Evolutionary conservation across 2,888 invertebrate genomes (phyloP), one percentile per base, ranked within the genome.

Genomic region (Euphydryas editha): DNA sequence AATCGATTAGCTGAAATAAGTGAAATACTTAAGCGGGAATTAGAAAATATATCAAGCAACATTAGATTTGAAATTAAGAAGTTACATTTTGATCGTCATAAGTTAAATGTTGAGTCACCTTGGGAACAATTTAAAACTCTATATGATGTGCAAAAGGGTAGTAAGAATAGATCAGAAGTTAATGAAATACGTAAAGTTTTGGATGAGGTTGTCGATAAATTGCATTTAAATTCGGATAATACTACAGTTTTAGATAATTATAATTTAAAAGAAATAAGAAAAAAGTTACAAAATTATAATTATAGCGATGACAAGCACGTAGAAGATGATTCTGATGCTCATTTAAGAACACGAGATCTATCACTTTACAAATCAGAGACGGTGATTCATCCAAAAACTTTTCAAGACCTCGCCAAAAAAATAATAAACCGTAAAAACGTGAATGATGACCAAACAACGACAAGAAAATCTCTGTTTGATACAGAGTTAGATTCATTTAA

Each of bases 21-120:
- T 72, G 57, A 65, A 36, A 73, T 85, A 69, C 67, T 90, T 13
- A 81, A 78, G 62, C 73, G 76, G 36, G 82, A 87, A 75, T 73
- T 89, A 10, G 76, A 80, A 24, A 82, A 82, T 44, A 75, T 90
- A 55, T 80, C 87, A 7, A 73, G 72, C 36, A 79, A 81, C 21
- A 72, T 85, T 3, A 80, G 76, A 54, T 63, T 74, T 20, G 73
- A 84, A 72, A 71, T 83, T 18, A 51, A 39, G 24, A 67, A 62
- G 68, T 74, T 21, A 69, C 75, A 59, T 54, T 72, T 17, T 73
- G 75, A 51, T 71, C 73, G 17, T 46, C 70, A 73, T 21, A 69
- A 77, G 51, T 74, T 81, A 4, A 75, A 80, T 24, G 51, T 81
- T 4, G 81, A 85, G 21, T 77, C 70, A n/a, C 73, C 87, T 39